A percentile compares a stretch with the other conserved stretches of the same genome.
Conservation (phyloP, 2,113 vertebrate species). For the Paramormyrops kingsleyae region DNA sequence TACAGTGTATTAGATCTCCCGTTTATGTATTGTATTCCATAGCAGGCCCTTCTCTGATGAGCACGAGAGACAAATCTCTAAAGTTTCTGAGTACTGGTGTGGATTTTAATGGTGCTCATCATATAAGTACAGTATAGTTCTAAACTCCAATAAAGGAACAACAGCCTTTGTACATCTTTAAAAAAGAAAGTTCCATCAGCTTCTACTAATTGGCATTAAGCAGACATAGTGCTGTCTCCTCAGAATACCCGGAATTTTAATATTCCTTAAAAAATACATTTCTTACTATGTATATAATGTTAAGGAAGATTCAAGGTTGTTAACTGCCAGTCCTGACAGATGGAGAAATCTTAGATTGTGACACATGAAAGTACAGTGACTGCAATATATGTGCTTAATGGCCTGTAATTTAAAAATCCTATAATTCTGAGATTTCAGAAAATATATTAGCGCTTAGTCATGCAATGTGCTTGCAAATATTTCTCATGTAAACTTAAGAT, state of each 20-base stretch:
- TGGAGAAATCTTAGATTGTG: neutral
- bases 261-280: neutral
- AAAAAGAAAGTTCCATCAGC: neutral
- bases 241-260: too few relatives aligned
- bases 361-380: neutral
- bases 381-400: neutral
- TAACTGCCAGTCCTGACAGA: neutral
- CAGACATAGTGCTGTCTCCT: too few relatives aligned
- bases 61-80: neutral
- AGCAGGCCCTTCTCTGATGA: neutral
- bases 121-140: constrained; percentile 24
- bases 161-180: neutral
- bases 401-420: neutral
- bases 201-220: neutral
- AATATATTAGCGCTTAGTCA: neutral
- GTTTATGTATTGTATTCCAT: neutral
- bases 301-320: neutral
- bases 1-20: constrained; percentile 35
- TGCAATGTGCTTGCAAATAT: neutral
- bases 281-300: neutral
- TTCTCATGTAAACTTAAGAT: neutral
- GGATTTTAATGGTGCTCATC: constrained; percentile 27
- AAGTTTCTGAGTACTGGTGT: constrained; percentile 2
- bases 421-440: neutral
- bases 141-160: neutral